Percentiles rank a stretch among this genome's conserved stretches.
phyloP scores from a whole-genome alignment of 2,113 vertebrate genomes.

The Caracal caracal region DNA sequence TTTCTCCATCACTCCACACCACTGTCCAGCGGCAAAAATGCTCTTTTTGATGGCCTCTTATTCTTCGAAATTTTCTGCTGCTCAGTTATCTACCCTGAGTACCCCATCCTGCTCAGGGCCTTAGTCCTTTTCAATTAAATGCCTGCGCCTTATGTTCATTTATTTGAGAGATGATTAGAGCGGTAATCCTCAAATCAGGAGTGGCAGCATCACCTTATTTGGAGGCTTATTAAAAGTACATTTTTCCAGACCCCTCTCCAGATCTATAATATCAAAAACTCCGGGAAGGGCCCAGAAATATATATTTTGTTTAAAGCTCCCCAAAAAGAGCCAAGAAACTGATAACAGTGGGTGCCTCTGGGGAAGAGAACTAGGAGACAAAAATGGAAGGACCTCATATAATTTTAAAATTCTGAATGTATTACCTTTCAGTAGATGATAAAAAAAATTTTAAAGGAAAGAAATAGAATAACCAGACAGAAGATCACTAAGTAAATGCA shows the following conservation, averaged over 20 bases:
- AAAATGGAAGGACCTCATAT: neutral
- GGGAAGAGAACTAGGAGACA: neutral
- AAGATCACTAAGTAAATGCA: neutral
- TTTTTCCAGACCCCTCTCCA: neutral
- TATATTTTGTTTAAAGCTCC: neutral
- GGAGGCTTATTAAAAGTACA: neutral
- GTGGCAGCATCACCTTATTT: neutral
- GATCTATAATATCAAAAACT: neutral
- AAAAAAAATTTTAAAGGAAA: constrained; percentile 27
- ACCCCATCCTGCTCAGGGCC: neutral
- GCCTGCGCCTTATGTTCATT: neutral
- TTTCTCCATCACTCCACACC: neutral
- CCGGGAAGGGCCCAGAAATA: neutral
- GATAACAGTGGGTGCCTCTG: neutral
- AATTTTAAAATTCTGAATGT: neutral
- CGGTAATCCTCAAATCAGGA: neutral
- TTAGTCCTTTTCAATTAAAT: neutral
- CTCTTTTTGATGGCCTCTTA: neutral
- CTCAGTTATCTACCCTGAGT: neutral
- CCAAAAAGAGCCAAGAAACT: neutral
- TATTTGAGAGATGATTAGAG: neutral
- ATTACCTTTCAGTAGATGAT: constrained; percentile 9
- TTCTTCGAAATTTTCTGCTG: neutral
- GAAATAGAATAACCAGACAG: constrained; percentile 25
- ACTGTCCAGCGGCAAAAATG: neutral